phyloP scores from a whole-genome alignment of 2,888 invertebrate species.

The Lasioglossum lativentre region DNA sequence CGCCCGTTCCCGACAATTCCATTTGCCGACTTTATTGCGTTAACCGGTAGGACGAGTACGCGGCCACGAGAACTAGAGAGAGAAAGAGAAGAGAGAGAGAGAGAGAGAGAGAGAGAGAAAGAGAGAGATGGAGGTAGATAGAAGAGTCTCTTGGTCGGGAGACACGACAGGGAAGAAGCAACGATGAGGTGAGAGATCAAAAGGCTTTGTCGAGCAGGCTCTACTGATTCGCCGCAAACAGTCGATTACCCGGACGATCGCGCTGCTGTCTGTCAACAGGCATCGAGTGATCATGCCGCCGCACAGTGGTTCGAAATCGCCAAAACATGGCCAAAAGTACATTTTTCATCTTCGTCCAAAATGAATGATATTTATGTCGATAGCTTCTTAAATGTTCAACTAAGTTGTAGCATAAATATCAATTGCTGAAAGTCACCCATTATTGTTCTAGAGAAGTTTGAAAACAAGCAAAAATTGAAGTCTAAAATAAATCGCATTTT shows the following conservation, averaged over 20 bases:
- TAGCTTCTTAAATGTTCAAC: too few relatives aligned
- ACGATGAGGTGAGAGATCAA: slow-evolving; percentile 65
- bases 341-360: too few relatives aligned
- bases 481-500: too few relatives aligned
- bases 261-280: slow-evolving; percentile 31
- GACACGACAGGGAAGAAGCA: slow-evolving; percentile 41
- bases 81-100: not conserved
- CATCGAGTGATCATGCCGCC: slow-evolving; percentile 9
- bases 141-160: slow-evolving; percentile 34
- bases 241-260: slow-evolving; percentile 48
- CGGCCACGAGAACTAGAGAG: slow-evolving; percentile 36
- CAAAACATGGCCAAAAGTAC: too few relatives aligned
- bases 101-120: not conserved
- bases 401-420: too few relatives aligned
- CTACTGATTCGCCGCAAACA: slow-evolving; percentile 36
- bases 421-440: too few relatives aligned
- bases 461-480: too few relatives aligned
- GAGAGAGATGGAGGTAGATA: not conserved
- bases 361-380: too few relatives aligned
- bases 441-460: too few relatives aligned
- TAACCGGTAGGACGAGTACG: slow-evolving; percentile 57
- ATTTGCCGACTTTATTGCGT: slow-evolving; percentile 73
- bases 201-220: slow-evolving; percentile 55
- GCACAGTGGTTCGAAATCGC: too few relatives aligned
- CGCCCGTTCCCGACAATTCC: slow-evolving; percentile 71